Conservation (phyloP, 1,140 invertebrate species). For the Plectrocnemia conspersa region DNA sequence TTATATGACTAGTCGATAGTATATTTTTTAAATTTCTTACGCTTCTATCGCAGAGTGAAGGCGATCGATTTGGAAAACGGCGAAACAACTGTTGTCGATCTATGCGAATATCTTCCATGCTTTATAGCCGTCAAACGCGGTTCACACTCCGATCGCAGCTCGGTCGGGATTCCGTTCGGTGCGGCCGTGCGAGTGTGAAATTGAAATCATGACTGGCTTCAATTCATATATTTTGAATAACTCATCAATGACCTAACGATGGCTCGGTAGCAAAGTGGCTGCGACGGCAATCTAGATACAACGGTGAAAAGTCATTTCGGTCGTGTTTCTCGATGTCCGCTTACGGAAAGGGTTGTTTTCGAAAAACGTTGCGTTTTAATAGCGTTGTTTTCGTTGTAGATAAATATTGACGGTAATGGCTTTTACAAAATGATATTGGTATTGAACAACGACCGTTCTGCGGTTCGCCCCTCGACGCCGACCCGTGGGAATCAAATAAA, state of each 20-base stretch:
- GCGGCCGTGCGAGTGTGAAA: conserved; percentile 29
- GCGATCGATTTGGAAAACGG: not conserved
- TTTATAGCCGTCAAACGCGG: conserved; percentile 25
- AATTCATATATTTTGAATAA: conserved; percentile 35
- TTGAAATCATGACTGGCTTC: conserved; percentile 33
- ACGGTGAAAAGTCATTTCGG: too few relatives aligned
- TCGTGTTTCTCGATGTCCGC: too few relatives aligned
- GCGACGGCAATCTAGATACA: not conserved
- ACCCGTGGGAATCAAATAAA: too few relatives aligned
- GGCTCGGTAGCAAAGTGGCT: conserved; percentile 14
- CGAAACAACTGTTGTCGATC: conserved; percentile 7
- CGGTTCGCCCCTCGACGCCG: too few relatives aligned
- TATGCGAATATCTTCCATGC: conserved; percentile 26
- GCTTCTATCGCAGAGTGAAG: too few relatives aligned
- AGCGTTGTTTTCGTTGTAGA: too few relatives aligned
- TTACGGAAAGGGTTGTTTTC: too few relatives aligned
- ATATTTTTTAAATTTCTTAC: not conserved
- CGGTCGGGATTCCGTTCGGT: conserved; percentile 13
- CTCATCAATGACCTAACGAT: conserved; percentile 32
- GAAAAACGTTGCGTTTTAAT: too few relatives aligned
- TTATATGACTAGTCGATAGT: not conserved
- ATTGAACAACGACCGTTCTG: too few relatives aligned
- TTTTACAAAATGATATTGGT: too few relatives aligned
- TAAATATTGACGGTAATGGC: too few relatives aligned
- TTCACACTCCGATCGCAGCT: conserved; percentile 28